These are phyloP conservation scores for Lytechinus variegatus DNA, from an alignment of 35 echinoderm and acorn worm genomes.

Conservation along the genomic window DNA sequence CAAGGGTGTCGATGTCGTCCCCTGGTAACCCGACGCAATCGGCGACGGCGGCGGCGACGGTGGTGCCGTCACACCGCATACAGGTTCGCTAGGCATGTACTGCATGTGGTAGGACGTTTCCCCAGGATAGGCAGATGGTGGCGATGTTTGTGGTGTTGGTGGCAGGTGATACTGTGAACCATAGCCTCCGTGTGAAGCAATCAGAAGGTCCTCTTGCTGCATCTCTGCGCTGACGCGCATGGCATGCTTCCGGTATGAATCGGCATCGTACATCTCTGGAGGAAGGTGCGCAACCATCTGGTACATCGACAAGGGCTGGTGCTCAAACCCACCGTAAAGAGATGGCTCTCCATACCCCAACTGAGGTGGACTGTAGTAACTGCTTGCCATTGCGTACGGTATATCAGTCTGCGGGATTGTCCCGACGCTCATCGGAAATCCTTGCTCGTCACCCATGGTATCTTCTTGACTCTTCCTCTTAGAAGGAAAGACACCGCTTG, in stretches of 20 bases:
- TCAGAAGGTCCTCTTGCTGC: conserved; percentile 55
- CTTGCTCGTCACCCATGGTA: not conserved
- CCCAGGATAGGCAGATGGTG: conserved; percentile 60
- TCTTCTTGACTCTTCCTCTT: conserved; percentile 46
- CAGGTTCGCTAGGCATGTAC: conserved; percentile 53
- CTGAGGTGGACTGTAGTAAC: conserved; percentile 44
- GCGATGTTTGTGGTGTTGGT: conserved; percentile 79
- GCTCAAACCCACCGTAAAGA: not conserved
- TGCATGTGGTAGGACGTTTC: conserved; percentile 55
- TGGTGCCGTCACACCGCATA: conserved; percentile 40
- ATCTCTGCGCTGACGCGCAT: conserved; percentile 69
- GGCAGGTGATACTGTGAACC: conserved; percentile 64
- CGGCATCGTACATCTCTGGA: conserved; percentile 90
- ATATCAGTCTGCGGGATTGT: conserved; percentile 16
- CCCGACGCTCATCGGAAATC: conserved; percentile 51
- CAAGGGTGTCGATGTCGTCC: conserved; percentile 46
- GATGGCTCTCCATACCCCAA: not conserved
- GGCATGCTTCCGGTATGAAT: conserved; percentile 80
- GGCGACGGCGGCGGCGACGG: conserved; percentile 66
- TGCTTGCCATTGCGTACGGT: conserved; percentile 39
- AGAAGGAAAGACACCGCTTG: conserved; percentile 46
- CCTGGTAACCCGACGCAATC: conserved; percentile 17
- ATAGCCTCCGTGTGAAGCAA: conserved; percentile 14
- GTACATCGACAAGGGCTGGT: conserved; percentile 91
- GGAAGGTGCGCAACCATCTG: conserved; percentile 96